A percentile compares a stretch with the other conserved stretches of the same genome.
phyloP scores from a whole-genome alignment of 2,797 vertebrate genomes.

The Mallotus villosus region DNA sequence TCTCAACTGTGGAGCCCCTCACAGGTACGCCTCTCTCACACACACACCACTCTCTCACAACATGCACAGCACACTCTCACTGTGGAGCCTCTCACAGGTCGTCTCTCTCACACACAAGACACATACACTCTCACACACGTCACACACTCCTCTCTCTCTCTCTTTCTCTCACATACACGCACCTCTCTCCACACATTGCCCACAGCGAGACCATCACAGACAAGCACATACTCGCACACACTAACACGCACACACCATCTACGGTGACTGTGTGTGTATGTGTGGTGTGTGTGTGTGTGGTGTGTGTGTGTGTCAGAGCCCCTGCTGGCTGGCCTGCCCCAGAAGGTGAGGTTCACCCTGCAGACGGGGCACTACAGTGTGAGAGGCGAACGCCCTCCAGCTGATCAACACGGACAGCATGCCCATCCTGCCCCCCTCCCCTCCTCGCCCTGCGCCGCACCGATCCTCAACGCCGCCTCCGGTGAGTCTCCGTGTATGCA shows the following conservation, averaged over 20 bases:
- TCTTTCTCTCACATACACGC: not conserved
- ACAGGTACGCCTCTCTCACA: conserved; percentile 73
- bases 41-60: not conserved
- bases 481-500: conserved; percentile 63
- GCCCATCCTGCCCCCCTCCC: conserved; percentile 81
- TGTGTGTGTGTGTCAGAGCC: conserved; percentile 73
- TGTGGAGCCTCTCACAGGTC: conserved; percentile 90
- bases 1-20: too few species aligned
- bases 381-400: conserved; percentile 93
- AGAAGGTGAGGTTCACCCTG: conserved; percentile 92
- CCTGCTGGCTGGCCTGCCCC: conserved; percentile 93
- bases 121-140: not conserved
- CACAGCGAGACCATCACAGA: too few species aligned
- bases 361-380: conserved; percentile 90
- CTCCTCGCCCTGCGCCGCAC: conserved; percentile 76
- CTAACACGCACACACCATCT: not conserved
- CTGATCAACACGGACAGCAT: conserved; percentile 90
- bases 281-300: too few species aligned
- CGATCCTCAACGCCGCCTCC: conserved; percentile 80
- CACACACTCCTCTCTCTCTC: not conserved
- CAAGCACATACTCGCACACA: not conserved
- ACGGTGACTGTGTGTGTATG: not conserved
- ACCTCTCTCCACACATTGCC: too few species aligned
- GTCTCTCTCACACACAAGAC: conserved; percentile 6
- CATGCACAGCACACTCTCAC: too few species aligned